Conservation (phyloP, 1,140 invertebrate species). For the Semibalanus balanoides region DNA sequence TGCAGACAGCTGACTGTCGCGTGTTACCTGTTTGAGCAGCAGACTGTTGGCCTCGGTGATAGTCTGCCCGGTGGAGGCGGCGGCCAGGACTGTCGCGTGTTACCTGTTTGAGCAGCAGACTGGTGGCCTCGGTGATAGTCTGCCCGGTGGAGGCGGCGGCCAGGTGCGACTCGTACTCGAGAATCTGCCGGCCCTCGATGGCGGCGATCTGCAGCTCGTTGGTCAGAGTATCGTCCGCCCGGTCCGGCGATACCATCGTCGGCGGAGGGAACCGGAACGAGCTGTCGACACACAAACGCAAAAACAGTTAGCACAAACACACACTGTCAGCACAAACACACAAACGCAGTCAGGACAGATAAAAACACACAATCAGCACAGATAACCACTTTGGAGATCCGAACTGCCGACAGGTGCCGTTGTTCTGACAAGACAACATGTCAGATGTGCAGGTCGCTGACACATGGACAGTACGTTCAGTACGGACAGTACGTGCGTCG, state of each 20-base stretch:
- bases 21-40: constrained; percentile 36
- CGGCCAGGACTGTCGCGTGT: constrained; percentile 84
- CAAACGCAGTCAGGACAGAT: too few species aligned
- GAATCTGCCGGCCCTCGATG: constrained; percentile 63
- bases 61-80: constrained; percentile 63
- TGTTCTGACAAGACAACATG: too few species aligned
- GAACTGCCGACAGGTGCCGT: too few species aligned
- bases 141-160: constrained; percentile 72
- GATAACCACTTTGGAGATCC: too few species aligned
- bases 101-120: constrained; percentile 50
- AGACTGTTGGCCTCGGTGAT: constrained; percentile 84
- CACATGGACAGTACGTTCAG: too few species aligned
- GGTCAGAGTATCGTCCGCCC: constrained; percentile 42
- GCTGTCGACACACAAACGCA: constrained; percentile 17
- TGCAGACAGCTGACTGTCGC: too few species aligned
- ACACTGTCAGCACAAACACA: too few species aligned
- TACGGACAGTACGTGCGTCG: too few species aligned
- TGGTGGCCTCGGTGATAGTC: constrained; percentile 79
- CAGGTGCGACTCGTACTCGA: constrained; percentile 85
- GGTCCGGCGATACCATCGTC: constrained; percentile 42
- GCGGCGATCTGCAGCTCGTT: constrained; percentile 52
- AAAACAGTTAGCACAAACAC: too few species aligned
- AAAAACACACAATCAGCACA: too few species aligned
- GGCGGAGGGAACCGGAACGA: constrained; percentile 55
- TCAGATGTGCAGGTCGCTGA: too few species aligned